Evolutionary conservation across 1,140 invertebrate genomes (phyloP).

Genomic region (Drosophila murphyi): DNA sequence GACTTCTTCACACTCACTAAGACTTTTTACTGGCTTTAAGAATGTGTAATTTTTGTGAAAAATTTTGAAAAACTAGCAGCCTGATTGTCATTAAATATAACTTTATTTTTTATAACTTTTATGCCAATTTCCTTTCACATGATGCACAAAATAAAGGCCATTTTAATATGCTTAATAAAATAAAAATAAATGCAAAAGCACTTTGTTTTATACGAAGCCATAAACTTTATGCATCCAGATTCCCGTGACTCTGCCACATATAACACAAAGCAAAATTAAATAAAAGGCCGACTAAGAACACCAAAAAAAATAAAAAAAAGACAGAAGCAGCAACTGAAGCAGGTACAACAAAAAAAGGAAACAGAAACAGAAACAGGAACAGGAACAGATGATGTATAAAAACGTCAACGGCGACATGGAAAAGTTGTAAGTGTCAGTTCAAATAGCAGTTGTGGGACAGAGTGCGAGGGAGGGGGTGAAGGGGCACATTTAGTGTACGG

Average conservation of each 20-base stretch:
- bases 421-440: slow-evolving; percentile 75
- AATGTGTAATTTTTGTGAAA: not conserved
- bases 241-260: slow-evolving; percentile 19
- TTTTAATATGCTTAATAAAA: slow-evolving; percentile 51
- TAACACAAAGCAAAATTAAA: slow-evolving; percentile 68
- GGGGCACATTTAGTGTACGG: slow-evolving; percentile 36
- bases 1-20: no score
- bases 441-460: slow-evolving; percentile 32
- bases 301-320: not conserved
- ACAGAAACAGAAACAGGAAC: slow-evolving; percentile 42
- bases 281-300: slow-evolving; percentile 50
- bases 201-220: slow-evolving; percentile 64
- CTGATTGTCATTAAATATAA: slow-evolving; percentile 29
- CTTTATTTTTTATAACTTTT: slow-evolving; percentile 12
- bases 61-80: not conserved
- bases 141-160: slow-evolving; percentile 34
- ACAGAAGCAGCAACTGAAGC: slow-evolving; percentile 16
- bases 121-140: slow-evolving; percentile 13
- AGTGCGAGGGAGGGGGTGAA: not conserved
- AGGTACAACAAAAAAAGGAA: slow-evolving; percentile 19
- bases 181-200: slow-evolving; percentile 47
- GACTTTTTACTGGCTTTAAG: not conserved
- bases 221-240: slow-evolving; percentile 56
- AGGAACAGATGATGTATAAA: slow-evolving; percentile 76
- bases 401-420: slow-evolving; percentile 70